phyloP scores from a whole-genome alignment of 2,113 vertebrate genomes.

The Mohoua ochrocephala region DNA sequence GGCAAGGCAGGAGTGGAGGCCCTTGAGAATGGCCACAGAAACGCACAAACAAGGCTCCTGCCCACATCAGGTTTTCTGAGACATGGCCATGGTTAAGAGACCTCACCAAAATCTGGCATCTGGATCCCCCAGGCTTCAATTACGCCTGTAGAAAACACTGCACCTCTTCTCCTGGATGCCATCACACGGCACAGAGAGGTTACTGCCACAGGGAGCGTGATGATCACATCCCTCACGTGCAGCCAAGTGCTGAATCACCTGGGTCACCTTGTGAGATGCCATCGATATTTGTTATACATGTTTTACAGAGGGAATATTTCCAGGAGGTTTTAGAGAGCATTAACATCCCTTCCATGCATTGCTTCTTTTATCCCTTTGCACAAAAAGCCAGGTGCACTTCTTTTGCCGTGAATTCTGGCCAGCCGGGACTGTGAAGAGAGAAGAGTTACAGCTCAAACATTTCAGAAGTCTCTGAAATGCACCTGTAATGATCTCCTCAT shows the following conservation, averaged over 20 bases:
- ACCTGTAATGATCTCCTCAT: background rate
- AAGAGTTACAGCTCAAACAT: background rate
- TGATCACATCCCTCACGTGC: background rate
- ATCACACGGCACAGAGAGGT: background rate
- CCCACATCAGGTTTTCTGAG: background rate
- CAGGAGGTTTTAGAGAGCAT: background rate
- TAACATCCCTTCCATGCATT: background rate
- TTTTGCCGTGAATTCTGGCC: background rate
- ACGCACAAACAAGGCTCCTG: accelerated
- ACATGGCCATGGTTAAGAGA: background rate
- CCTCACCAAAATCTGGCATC: background rate
- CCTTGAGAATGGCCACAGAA: accelerated
- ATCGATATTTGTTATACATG: background rate
- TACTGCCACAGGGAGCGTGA: background rate
- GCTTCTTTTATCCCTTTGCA: conserved; percentile 15
- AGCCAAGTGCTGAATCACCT: conserved; percentile 1
- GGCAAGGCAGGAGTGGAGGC: background rate
- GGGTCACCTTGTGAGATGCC: background rate
- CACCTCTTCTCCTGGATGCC: background rate
- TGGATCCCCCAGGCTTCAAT: background rate
- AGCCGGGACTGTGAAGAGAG: background rate
- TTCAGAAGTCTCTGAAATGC: background rate
- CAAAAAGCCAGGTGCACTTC: background rate
- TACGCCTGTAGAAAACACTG: background rate
- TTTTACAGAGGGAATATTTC: conserved; percentile 16